Evolutionary conservation across 2,797 vertebrate genomes (phyloP), one percentile per base, ranked within the genome.

Genomic region (Podarcis lilfordi): DNA sequence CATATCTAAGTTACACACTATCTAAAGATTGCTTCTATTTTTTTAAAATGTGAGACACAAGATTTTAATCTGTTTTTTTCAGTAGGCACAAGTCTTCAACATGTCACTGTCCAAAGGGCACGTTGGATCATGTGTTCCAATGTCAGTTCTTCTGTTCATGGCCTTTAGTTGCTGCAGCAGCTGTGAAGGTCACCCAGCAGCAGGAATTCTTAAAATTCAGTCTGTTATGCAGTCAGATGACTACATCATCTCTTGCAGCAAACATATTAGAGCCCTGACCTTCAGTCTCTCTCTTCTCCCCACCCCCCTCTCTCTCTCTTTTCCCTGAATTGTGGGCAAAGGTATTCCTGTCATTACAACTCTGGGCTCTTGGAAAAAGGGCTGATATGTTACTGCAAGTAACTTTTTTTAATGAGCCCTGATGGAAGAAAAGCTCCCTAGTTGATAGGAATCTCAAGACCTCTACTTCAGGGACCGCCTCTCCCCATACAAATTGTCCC

Each of bases 51-150:
- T 21, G 25, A 50, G 23, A 4, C 32, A 19, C 40, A 19, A 76
- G 61, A 81, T 40, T 37, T 29, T 19, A 32, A 43, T 37, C 4
- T 80, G 50, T 71, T 80, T 69, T 80, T 27, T 66, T 4, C 8
- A 55, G 59, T 68, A 66, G 71, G 79, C 40, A 43, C 29, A 69
- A 3, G 6, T 76, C 43, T 85, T 79, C 78, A 77, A 64, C 71
- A 85, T 81, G 78, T 89, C 84, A 89, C 71, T 76, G 72, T 86
- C 27, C 88, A 89, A 89, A 89, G 88, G 84, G 68, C 84, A 69
- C 29, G 10, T 13, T 35, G 35, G 82, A 88, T 88, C 83, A 84
- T 61, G 11, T 25, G 50, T 80, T 80, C 87, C 82, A 45, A 80
- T 84, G 81, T 55, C 69, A 66, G 43, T 45, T 25, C 69, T 75